Evolutionary conservation across 2,797 vertebrate species (phyloP), one percentile per base, ranked within the genome.

Genomic region (Gorsachius magnificus): DNA sequence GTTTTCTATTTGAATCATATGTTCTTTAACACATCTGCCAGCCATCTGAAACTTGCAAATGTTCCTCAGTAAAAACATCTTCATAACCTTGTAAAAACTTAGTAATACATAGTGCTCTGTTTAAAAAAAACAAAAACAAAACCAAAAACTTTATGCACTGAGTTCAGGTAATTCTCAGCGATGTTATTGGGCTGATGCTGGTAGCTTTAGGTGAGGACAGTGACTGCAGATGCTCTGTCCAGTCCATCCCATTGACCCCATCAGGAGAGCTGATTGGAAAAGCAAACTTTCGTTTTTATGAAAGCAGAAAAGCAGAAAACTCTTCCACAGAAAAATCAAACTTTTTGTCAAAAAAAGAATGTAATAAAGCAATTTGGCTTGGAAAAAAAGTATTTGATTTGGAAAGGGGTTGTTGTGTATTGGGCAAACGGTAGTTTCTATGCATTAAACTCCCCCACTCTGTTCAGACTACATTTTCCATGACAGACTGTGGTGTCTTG

Each of bases 1-100:
- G 91, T 94, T 97, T 97, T 95, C 92, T 96, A 93, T 96, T 95
- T 91, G 95, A 96, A 95, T 97, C 94, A 61, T 90, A 91, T 95
- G 96, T 95, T 96, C 90, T 93, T 96, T 89, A 93, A 90, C 65
- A 96, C 95, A 96, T 96, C 92, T 95, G 96, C 90, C 96, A 97
- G 66, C 95, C 96, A 95, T 90, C 93, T 96, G 94, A 97, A 96
- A 91, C 82, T 83, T 90, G 87, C 51, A 89, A 97, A 80, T 72
- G 70, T 88, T 95, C 74, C 87, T 96, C 45, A 71, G 72, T 81
- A 95, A 95, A 97, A 96, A 92, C 78, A 76, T 96, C 95, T 95
- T 96, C 88, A 80, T 66, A 92, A 90, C 69, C 83, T 87, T 90
- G 57, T 95, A 81, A 63, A 95, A 94, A 83, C 63, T 87, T 68